Evolutionary conservation across 2,113 vertebrate species (phyloP).

Genomic region (Sisor rabdophorus): DNA sequence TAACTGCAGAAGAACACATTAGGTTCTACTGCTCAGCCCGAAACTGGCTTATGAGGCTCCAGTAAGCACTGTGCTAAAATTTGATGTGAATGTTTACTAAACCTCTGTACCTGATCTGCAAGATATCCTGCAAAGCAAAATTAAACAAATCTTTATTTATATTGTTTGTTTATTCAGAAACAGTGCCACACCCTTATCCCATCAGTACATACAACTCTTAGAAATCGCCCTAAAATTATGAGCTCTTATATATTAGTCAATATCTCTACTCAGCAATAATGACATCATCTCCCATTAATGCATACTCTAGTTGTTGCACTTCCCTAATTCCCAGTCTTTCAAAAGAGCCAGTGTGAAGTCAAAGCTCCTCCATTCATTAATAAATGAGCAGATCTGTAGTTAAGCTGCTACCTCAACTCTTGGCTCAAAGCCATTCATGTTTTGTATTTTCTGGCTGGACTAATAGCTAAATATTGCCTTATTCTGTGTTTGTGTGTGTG

Average conservation of each 20-base stretch:
- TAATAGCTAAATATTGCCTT: neutral
- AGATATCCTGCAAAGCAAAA: neutral
- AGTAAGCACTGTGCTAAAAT: neutral
- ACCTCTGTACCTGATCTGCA: neutral
- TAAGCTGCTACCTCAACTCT: neutral
- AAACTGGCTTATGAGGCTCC: neutral
- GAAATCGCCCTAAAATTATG: neutral
- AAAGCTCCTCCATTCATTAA: neutral
- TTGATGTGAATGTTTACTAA: neutral
- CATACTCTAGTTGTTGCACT: slow-evolving; percentile 22
- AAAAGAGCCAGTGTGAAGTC: neutral
- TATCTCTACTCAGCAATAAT: slow-evolving; percentile 1
- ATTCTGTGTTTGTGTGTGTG: neutral
- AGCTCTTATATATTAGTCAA: neutral
- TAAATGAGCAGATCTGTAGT: neutral
- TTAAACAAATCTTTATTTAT: too few species aligned
- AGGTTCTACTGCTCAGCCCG: neutral
- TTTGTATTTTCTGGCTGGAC: neutral
- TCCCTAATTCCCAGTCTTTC: slow-evolving; percentile 22
- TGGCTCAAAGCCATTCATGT: neutral
- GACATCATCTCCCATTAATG: neutral
- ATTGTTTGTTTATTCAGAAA: neutral
- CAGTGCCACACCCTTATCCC: neutral
- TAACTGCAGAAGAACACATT: neutral
- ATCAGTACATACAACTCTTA: neutral